A percentile compares a stretch with the other conserved stretches of the same genome.
These are phyloP conservation scores for Argyra leucocephala DNA, from an alignment of 2,888 invertebrate species.

Conservation along the genomic window DNA sequence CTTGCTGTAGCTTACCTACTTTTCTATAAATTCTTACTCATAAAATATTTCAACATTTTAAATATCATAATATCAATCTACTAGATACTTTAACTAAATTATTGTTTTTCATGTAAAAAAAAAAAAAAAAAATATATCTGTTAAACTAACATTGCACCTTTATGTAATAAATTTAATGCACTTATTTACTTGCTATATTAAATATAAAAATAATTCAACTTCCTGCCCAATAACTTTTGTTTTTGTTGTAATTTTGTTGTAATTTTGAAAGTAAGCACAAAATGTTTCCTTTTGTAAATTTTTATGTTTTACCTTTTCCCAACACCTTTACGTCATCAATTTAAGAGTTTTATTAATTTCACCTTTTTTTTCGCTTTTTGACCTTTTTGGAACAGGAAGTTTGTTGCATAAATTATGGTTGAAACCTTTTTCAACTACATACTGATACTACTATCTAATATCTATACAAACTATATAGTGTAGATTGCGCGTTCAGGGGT, in stretches of 20 bases:
- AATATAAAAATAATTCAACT: not conserved
- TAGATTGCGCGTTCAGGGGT: too few species aligned
- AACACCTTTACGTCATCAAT: not conserved
- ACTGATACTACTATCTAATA: too few species aligned
- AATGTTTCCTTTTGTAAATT: not conserved
- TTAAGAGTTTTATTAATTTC: not conserved
- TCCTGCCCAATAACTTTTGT: not conserved
- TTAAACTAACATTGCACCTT: not conserved
- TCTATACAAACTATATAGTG: too few species aligned
- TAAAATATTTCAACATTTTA: too few species aligned
- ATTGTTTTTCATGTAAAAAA: too few species aligned
- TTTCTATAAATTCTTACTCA: too few species aligned
- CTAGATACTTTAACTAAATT: too few species aligned
- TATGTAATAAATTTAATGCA: not conserved
- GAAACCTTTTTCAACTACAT: not conserved
- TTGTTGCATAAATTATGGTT: slow-evolving; percentile 3
- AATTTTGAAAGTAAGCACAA: not conserved
- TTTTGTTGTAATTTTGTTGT: not conserved
- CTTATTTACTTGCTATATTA: not conserved
- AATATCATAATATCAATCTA: too few species aligned
- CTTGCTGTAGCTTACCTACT: too few species aligned
- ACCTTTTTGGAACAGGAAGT: slow-evolving; percentile 2
- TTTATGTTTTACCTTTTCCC: not conserved
- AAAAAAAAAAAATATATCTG: too few species aligned
- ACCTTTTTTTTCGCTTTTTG: not conserved